Conservation (phyloP, 2,113 vertebrate species). For the Mirounga angustirostris region DNA sequence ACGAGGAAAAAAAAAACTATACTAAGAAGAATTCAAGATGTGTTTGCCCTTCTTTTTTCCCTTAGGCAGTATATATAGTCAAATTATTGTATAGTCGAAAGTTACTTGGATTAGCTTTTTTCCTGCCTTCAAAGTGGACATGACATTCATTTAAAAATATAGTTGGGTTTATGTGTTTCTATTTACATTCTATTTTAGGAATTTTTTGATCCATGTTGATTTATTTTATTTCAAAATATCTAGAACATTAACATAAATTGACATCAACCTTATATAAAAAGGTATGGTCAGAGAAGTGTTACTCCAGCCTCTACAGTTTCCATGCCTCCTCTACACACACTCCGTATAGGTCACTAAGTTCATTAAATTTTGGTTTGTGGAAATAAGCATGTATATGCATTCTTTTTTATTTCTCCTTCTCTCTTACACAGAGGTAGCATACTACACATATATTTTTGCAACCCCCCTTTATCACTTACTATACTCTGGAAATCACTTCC, state of each 20-base stretch:
- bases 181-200: not conserved
- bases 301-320: not conserved
- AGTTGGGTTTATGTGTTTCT: not conserved
- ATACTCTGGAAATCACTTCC: not conserved
- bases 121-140: not conserved
- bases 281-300: not conserved
- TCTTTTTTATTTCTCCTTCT: not conserved
- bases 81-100: not conserved
- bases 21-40: not conserved
- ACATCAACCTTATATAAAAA: not conserved
- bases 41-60: not conserved
- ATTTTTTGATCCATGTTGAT: not conserved
- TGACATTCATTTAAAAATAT: not conserved
- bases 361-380: not conserved
- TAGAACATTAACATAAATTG: not conserved
- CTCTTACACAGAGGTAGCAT: not conserved
- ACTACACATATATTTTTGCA: not conserved
- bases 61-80: not conserved
- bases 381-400: not conserved
- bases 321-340: not conserved
- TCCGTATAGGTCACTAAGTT: not conserved
- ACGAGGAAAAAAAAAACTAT: not conserved
- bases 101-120: not conserved
- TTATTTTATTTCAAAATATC: not conserved
- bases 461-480: not conserved